Base-by-base conservation (phyloP, 35 echinoderm and acorn worm genomes). In the Ophiothrix spiculata region DNA sequence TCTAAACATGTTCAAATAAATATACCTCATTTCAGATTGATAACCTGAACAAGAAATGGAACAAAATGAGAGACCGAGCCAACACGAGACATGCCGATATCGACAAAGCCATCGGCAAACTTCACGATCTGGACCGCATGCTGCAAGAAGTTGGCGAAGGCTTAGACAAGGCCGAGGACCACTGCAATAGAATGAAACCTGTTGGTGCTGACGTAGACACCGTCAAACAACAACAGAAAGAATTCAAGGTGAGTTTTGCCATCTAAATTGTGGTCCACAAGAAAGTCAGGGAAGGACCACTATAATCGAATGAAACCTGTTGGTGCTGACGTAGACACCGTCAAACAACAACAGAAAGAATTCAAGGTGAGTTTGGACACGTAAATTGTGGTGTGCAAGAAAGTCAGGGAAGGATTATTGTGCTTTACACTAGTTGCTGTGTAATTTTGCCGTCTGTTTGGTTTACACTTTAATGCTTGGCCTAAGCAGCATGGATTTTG, bases 311-410 rank as follows among this genome's bases (percentile, higher is more conserved):
- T 91, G 91, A 91, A 89, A 81, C 92, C 96, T n/a, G 80, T 94
- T 16, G 92, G 96, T 74, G 89, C 96, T 56, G 96, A 99, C 76
- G 89, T 94, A 6, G 92, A 94, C 31, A 90, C 89, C 35, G 90
- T 99, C 89, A 99, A 98, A 81, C 76, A 84, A 17, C 96, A 99
- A 78, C 85, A 91, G 83, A 93, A 99, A 81, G 96, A 99, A 81
- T 99, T 94, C 79, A 99, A 94, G 88, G 93, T 94, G 37, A 39
- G 78, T 35, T n/a, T n/a, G n/a, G n/a, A n/a, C n/a, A n/a, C n/a
- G 12, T 13, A 77, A 21, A 31, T 80, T 38, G 4, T 11, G 4
- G 37, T 38, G 35, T 36, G 13, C 39, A 40, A 14, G n/a, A n/a
- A n/a, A n/a, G n/a, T n/a, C n/a, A n/a, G n/a, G n/a, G n/a, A n/a